These are phyloP conservation scores for Adela reaumurella DNA, from an alignment of 2,888 invertebrate genomes.

Conservation along the genomic window DNA sequence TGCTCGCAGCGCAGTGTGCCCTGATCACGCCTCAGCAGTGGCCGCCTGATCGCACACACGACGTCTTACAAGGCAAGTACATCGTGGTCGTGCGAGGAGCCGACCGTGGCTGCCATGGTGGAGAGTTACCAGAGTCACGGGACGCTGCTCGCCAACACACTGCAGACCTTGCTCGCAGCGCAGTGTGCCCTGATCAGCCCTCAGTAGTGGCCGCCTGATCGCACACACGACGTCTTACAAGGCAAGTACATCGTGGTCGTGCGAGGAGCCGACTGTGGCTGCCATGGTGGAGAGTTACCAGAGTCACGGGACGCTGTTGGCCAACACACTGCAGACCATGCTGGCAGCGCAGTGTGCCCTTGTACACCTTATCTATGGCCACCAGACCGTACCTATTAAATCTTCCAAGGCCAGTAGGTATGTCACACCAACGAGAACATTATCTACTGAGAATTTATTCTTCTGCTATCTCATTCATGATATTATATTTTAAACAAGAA, in stretches of 20 bases:
- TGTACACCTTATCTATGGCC: constrained; percentile 40
- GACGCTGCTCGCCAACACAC: constrained; percentile 51
- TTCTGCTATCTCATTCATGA: too few relatives aligned
- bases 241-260: constrained; percentile 24
- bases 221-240: constrained; percentile 8
- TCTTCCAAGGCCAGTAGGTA: constrained; percentile 1
- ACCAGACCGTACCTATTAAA: constrained; percentile 15
- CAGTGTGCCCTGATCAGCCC: constrained; percentile 55
- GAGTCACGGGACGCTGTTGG: constrained; percentile 35
- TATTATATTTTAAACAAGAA: too few relatives aligned
- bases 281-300: constrained; percentile 1
- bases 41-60: constrained; percentile 18
- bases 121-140: too few relatives aligned
- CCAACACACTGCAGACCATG: constrained; percentile 55
- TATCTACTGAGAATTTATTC: too few relatives aligned
- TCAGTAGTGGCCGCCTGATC: constrained; percentile 34
- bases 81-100: constrained; percentile 34
- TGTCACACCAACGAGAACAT: too few relatives aligned
- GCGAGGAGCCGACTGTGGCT: constrained; percentile 26
- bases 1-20: constrained; percentile 59
- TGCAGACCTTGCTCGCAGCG: constrained; percentile 57
- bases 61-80: constrained; percentile 1
- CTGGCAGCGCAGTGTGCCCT: constrained; percentile 59
- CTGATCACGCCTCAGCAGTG: constrained; percentile 47
- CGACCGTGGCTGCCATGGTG: constrained; percentile 16